phyloP scores from a whole-genome alignment of 2,113 vertebrate species.

The Sarotherodon lohbergeri region DNA sequence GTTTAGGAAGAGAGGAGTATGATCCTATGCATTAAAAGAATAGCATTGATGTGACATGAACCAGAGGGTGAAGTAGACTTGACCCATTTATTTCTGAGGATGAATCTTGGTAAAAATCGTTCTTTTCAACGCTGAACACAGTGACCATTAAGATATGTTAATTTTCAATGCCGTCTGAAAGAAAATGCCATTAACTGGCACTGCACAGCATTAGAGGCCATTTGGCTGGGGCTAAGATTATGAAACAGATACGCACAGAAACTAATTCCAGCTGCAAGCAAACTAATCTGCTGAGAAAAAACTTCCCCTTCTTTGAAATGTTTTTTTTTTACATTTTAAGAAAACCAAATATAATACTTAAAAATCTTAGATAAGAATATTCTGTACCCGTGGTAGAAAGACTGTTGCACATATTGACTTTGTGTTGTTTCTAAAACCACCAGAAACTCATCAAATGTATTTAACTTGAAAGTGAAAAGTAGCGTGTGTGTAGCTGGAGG shows the following conservation, averaged over 20 bases:
- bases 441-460: background rate
- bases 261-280: background rate
- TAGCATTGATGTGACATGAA: background rate
- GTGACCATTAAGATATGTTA: background rate
- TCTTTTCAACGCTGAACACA: background rate
- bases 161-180: background rate
- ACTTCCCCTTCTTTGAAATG: background rate
- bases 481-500: background rate
- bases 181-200: background rate
- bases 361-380: background rate
- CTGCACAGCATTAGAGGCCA: background rate
- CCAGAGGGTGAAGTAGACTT: background rate
- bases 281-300: background rate
- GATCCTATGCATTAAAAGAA: background rate
- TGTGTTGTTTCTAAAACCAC: background rate
- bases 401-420: background rate
- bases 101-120: background rate
- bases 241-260: background rate
- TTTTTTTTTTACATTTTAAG: background rate
- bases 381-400: background rate
- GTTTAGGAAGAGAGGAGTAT: background rate
- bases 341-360: background rate
- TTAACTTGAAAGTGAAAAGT: background rate
- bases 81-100: background rate
- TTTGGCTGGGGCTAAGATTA: background rate